Evolutionary conservation across 2,797 vertebrate species (phyloP).

Genomic region (Chrysolophus pictus): DNA sequence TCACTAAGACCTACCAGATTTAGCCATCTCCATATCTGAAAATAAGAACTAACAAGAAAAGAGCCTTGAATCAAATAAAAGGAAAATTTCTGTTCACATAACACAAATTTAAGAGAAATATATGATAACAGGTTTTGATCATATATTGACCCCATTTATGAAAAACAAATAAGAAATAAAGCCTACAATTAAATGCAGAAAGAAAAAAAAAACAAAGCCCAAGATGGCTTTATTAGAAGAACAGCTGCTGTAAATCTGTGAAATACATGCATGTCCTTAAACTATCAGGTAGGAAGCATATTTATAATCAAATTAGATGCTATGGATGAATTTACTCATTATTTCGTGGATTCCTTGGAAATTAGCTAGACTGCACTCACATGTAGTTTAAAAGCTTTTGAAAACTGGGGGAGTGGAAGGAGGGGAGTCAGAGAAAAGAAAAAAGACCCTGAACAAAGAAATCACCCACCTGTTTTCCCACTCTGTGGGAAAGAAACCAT

Average conservation of each 20-base stretch:
- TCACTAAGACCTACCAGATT: not conserved
- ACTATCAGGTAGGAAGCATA: not conserved
- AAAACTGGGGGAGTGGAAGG: not conserved
- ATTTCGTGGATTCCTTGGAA: not conserved
- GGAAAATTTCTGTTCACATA: not conserved
- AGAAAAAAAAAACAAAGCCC: not conserved
- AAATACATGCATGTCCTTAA: not conserved
- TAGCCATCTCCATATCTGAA: not conserved
- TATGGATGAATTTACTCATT: not conserved
- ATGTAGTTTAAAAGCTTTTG: not conserved
- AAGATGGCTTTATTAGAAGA: not conserved
- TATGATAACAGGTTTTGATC: not conserved
- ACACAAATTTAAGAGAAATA: not conserved
- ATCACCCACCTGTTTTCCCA: rapidly evolving
- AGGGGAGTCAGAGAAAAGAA: not conserved
- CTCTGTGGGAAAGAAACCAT: not conserved
- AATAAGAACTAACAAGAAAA: not conserved
- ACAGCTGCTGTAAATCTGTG: not conserved
- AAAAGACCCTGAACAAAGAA: not conserved
- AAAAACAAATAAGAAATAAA: not conserved
- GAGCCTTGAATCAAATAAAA: not conserved
- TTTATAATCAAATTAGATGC: not conserved
- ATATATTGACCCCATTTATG: not conserved
- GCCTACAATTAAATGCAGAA: not conserved
- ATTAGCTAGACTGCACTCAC: not conserved